Evolutionary conservation across 2,888 invertebrate genomes (phyloP).

Genomic region (Phorcus lineatus): DNA sequence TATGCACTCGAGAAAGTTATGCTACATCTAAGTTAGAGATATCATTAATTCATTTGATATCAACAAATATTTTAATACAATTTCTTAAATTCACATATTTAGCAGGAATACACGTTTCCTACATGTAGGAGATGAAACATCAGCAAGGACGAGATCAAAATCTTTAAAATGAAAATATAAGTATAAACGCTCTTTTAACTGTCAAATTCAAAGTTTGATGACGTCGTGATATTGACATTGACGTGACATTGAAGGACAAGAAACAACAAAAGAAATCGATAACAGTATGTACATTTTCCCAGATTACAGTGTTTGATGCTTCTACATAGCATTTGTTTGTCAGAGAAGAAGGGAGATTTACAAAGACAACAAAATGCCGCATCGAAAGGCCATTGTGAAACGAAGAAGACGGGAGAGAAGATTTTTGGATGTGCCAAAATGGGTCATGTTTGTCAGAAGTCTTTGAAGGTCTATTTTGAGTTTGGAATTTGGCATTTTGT

Average conservation of each 20-base stretch:
- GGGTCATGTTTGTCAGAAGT: not conserved
- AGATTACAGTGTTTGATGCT: not conserved
- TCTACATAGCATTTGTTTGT: not conserved
- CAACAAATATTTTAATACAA: no score
- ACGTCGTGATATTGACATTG: constrained; percentile 7
- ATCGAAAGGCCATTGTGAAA: not conserved
- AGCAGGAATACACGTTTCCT: no score
- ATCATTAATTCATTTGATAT: no score
- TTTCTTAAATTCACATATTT: no score
- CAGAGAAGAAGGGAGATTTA: not conserved
- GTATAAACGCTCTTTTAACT: no score
- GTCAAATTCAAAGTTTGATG: not conserved
- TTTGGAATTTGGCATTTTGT: not conserved
- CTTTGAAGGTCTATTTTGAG: constrained; percentile 1
- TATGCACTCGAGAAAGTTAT: no score
- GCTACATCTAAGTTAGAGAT: no score
- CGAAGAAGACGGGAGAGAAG: not conserved
- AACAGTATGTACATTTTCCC: not conserved
- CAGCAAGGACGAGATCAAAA: no score
- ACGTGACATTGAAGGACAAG: not conserved
- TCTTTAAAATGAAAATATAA: no score
- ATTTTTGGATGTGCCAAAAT: not conserved
- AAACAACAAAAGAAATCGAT: not conserved
- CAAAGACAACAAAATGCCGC: not conserved
- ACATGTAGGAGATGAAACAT: no score